phyloP scores from a whole-genome alignment of 2,113 vertebrate species.

The Sinocyclocheilus anophthalmus region DNA sequence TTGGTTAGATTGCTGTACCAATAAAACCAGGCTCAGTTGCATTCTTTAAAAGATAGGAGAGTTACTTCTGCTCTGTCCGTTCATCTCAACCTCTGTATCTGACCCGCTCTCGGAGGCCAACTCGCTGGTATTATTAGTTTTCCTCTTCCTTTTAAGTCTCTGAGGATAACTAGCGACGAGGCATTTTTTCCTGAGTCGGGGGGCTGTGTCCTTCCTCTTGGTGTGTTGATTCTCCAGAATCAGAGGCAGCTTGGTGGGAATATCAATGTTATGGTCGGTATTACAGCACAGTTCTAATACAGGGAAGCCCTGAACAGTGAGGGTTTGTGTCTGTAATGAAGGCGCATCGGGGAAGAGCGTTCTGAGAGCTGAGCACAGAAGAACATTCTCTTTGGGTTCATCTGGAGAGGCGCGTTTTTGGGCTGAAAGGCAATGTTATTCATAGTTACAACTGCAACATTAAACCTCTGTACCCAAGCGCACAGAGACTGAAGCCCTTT shows the following conservation, averaged over 20 bases:
- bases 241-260: slow-evolving; percentile 74
- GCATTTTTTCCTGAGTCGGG: slow-evolving; percentile 57
- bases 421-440: slow-evolving; percentile 54
- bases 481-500: no score
- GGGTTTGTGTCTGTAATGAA: slow-evolving; percentile 77
- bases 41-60: slow-evolving; percentile 79
- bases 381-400: slow-evolving; percentile 75
- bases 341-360: slow-evolving; percentile 78
- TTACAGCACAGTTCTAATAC: slow-evolving; percentile 73
- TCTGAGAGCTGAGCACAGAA: slow-evolving; percentile 83
- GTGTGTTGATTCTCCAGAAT: slow-evolving; percentile 70
- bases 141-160: slow-evolving; percentile 54
- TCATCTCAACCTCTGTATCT: slow-evolving; percentile 76
- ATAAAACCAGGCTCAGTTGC: neutral
- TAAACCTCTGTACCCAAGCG: no score
- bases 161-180: neutral
- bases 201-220: slow-evolving; percentile 63
- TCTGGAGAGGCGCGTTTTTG: slow-evolving; percentile 39
- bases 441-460: neutral
- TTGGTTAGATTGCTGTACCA: neutral
- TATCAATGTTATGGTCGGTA: slow-evolving; percentile 66
- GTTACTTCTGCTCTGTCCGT: slow-evolving; percentile 55
- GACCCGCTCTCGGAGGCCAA: slow-evolving; percentile 62
- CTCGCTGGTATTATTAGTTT: slow-evolving; percentile 60
- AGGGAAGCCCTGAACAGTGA: slow-evolving; percentile 77